These are phyloP conservation scores for Dreissena rostriformis DNA, from an alignment of 1,140 invertebrate species.

Conservation along the genomic window DNA sequence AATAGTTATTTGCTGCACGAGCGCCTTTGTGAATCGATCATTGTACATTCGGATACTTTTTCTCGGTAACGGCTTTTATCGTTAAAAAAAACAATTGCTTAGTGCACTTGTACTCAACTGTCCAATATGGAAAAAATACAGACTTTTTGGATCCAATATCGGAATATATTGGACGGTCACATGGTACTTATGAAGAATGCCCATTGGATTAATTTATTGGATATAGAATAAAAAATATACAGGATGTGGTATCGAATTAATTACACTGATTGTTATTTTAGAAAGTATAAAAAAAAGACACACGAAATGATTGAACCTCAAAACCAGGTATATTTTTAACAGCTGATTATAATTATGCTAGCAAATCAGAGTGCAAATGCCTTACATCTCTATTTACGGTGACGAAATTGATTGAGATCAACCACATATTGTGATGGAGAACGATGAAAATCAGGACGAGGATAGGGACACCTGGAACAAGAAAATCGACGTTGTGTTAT, in stretches of 20 bases:
- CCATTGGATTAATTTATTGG: too few species aligned
- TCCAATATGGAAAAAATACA: too few species aligned
- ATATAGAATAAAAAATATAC: not conserved
- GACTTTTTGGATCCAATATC: too few species aligned
- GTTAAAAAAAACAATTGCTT: too few species aligned
- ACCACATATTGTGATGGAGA: conserved; percentile 41
- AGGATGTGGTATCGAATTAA: not conserved
- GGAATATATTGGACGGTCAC: too few species aligned
- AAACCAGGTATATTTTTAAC: not conserved
- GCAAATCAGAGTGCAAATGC: not conserved
- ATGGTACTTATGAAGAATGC: too few species aligned
- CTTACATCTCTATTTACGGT: conserved; percentile 1
- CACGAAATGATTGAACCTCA: not conserved
- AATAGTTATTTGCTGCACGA: too few species aligned
- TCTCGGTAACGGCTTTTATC: too few species aligned
- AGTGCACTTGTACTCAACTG: too few species aligned
- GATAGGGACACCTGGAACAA: conserved; percentile 84
- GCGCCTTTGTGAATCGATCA: too few species aligned
- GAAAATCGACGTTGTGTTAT: conserved; percentile 93
- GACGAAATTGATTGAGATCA: conserved; percentile 33
- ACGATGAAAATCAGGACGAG: conserved; percentile 31
- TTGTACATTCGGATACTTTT: too few species aligned
- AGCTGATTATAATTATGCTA: too few species aligned
- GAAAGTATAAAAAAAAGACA: not conserved
- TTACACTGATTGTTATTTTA: not conserved